Evolutionary conservation across 2,888 invertebrate genomes (phyloP).

Genomic region (Athetis lepigone): DNA sequence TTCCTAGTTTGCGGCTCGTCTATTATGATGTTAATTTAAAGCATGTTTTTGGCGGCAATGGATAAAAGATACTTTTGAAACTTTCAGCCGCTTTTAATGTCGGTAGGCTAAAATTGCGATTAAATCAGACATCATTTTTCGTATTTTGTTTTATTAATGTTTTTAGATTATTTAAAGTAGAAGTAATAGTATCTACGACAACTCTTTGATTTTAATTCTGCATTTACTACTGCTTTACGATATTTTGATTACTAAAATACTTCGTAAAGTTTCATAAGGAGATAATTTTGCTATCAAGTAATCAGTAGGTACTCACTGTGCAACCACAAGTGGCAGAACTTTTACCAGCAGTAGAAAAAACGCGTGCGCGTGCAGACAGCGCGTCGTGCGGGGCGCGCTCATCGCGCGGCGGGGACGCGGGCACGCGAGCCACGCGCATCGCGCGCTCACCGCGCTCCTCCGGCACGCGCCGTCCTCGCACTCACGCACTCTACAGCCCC

Average conservation of each 20-base stretch:
- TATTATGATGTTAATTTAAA: conserved; percentile 27
- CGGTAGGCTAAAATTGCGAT: not conserved
- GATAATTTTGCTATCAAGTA: not conserved
- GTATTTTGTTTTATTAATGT: not conserved
- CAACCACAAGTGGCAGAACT: conserved; percentile 73
- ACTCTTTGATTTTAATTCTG: not conserved
- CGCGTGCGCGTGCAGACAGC: conserved; percentile 71
- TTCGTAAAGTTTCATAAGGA: conserved; percentile 14
- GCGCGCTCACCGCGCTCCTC: conserved; percentile 78
- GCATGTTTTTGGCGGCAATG: not conserved
- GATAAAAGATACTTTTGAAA: conserved; percentile 4
- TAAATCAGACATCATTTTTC: not conserved
- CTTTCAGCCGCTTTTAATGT: conserved; percentile 9
- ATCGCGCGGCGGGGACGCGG: conserved; percentile 82
- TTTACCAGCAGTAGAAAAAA: conserved; percentile 69
- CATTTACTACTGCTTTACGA: not conserved
- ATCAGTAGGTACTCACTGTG: conserved; percentile 81
- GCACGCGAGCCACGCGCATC: conserved; percentile 78
- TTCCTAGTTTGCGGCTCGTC: conserved; percentile 51
- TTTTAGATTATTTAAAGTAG: not conserved
- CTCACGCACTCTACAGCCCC: conserved; percentile 40
- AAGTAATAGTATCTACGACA: too few relatives aligned
- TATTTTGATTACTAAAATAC: not conserved
- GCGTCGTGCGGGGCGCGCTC: conserved; percentile 82
- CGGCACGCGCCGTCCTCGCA: conserved; percentile 57